A percentile compares a stretch with the other conserved stretches of the same genome.
Conservation (phyloP, 2,888 invertebrate species). For the Zonitis immaculata region DNA sequence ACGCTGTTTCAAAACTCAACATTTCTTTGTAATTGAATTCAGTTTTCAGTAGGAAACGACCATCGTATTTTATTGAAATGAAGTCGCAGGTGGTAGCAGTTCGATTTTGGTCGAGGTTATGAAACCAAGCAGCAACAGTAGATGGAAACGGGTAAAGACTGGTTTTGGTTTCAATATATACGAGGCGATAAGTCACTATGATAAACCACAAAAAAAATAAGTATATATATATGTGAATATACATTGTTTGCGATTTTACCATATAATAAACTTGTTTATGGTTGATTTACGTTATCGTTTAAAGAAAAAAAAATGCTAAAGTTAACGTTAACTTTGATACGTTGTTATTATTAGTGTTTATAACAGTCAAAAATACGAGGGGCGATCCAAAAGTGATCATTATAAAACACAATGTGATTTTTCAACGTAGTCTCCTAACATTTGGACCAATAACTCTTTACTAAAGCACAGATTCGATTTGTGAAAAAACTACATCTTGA, state of each 20-base stretch:
- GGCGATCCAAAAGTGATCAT: too few species aligned
- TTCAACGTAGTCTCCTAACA: too few species aligned
- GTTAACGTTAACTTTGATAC: neutral
- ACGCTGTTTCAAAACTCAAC: neutral
- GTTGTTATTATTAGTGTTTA: neutral
- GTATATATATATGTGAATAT: neutral
- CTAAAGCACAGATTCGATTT: too few species aligned
- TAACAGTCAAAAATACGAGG: too few species aligned
- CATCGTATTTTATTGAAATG: slow-evolving; percentile 45
- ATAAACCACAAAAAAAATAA: slow-evolving; percentile 29
- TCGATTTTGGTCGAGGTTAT: slow-evolving; percentile 34
- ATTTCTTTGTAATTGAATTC: slow-evolving; percentile 38
- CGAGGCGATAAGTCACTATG: slow-evolving; percentile 39
- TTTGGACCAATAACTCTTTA: too few species aligned
- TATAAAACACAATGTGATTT: too few species aligned
- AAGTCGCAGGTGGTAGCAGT: slow-evolving; percentile 42
- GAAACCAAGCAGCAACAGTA: slow-evolving; percentile 20
- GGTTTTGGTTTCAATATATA: neutral
- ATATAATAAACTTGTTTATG: slow-evolving; percentile 31
- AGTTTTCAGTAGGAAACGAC: slow-evolving; percentile 32
- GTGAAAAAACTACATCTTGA: too few species aligned
- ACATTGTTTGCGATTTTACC: slow-evolving; percentile 23
- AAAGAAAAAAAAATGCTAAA: slow-evolving; percentile 5
- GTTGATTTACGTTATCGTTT: slow-evolving; percentile 29
- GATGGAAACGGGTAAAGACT: neutral